These are phyloP conservation scores for Megastigmus dorsalis DNA, from an alignment of 2,888 invertebrate species.

Conservation along the genomic window DNA sequence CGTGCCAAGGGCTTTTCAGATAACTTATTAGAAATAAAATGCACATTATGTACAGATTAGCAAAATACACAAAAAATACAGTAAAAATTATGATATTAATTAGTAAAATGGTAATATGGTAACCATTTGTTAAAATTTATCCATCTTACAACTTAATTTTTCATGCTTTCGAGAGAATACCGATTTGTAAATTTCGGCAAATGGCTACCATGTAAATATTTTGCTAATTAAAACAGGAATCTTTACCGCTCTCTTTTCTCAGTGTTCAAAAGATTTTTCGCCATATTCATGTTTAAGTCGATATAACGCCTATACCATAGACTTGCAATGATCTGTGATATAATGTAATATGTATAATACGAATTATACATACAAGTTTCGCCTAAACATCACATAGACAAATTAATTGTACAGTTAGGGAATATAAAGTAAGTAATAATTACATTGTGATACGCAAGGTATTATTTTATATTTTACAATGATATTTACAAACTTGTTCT, in stretches of 20 bases:
- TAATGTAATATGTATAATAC: conserved; percentile 35
- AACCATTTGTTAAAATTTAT: too few relatives aligned
- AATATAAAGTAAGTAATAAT: conserved; percentile 56
- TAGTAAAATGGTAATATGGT: too few relatives aligned
- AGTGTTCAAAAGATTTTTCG: conserved; percentile 34
- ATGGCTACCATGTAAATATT: too few relatives aligned
- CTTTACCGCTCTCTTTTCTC: too few relatives aligned
- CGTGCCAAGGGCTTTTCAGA: conserved; percentile 24
- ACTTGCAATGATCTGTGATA: conserved; percentile 21
- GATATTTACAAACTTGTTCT: conserved; percentile 59
- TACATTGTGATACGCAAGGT: conserved; percentile 52
- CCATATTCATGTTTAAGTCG: conserved; percentile 1
- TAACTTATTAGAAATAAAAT: conserved; percentile 47
- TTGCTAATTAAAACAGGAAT: too few relatives aligned
- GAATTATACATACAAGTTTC: conserved; percentile 54
- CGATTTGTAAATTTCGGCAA: too few relatives aligned
- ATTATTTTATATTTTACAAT: conserved; percentile 58
- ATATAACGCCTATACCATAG: conserved; percentile 29
- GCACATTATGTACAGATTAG: conserved; percentile 51
- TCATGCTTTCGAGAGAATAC: too few relatives aligned
- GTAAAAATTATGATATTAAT: too few relatives aligned
- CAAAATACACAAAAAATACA: conserved; percentile 42
- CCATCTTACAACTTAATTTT: too few relatives aligned
- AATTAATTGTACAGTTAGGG: conserved; percentile 55
- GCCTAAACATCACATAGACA: conserved; percentile 71